A percentile compares a stretch with the other conserved stretches of the same genome.
These are phyloP conservation scores for Pseudomyrmex cubaensis DNA, from an alignment of 1,140 invertebrate species.

Conservation along the genomic window DNA sequence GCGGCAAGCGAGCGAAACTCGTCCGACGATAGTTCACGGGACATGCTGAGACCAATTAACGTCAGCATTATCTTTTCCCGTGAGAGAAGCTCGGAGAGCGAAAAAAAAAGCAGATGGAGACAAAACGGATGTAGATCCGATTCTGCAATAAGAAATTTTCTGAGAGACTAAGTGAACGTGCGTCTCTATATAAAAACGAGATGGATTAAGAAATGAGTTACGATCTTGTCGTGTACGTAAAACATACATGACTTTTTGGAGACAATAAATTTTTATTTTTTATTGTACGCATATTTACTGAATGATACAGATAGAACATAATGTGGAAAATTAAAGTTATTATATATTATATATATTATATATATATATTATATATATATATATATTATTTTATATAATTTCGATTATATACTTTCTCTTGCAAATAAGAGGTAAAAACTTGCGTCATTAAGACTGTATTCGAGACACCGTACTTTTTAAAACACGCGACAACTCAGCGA, in stretches of 20 bases:
- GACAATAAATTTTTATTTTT: not conserved
- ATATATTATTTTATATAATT: not conserved
- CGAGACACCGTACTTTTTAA: slow-evolving; percentile 2
- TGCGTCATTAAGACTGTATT: slow-evolving; percentile 13
- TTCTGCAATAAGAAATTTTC: slow-evolving; percentile 12
- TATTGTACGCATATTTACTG: not conserved
- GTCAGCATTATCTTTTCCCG: slow-evolving; percentile 7
- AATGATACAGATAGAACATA: not conserved
- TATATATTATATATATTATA: too few relatives aligned
- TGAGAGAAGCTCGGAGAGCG: not conserved
- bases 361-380: too few relatives aligned
- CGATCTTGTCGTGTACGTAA: not conserved
- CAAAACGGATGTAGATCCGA: not conserved
- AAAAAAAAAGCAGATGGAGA: not conserved
- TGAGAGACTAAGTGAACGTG: not conserved
- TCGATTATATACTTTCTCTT: not conserved
- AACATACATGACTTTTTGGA: not conserved
- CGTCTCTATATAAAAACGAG: not conserved
- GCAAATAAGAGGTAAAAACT: not conserved
- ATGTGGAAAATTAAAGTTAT: not conserved
- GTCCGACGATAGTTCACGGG: slow-evolving; percentile 2
- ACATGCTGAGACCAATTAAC: slow-evolving; percentile 49
- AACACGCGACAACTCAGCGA: slow-evolving; percentile 8
- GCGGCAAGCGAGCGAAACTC: not conserved
- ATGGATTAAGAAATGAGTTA: not conserved